Evolutionary conservation across 2,888 invertebrate genomes (phyloP), one percentile per base, ranked within the genome.

Genomic region (Pseudoips prasinana): DNA sequence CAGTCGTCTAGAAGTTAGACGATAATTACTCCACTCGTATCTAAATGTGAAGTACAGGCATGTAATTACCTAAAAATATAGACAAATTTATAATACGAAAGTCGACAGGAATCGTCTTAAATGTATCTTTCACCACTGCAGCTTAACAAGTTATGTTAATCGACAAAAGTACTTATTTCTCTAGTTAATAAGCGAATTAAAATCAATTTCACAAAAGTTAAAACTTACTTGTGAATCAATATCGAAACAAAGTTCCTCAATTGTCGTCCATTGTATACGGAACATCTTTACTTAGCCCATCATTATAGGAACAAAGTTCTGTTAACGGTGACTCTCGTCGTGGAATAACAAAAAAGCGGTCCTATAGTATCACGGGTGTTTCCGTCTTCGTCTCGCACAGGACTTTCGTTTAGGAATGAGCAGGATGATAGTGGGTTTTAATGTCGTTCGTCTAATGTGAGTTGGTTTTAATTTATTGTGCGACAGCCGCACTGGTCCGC

Each of bases 381-480:
- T 64, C 53, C 59, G 59, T 85, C 82, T 74, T 76, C 74, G 68
- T 86, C 79, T 62, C 57, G 40, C 77, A 33, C 50, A 56, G 65
- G 64, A 70, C 54, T 40, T 50, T 42, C 26, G 47, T 33, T 50
- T 55, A 64, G 57, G 79, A 71, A 64, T 45, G 76, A 86, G 75
- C 59, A 64, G 73, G 82, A 82, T 69, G 69, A 68, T 60, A 46
- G 64, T 64, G 51, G 51, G 73, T 77, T 80, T 79, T 71, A 75
- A 75, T 73, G 72, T 75, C 63, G 67, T 60, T 64, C 76, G 64
- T 71, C 69, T 78, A 81, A 81, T 78, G 77, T 71, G 77, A 81
- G 77, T 77, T 69, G 72, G 69, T 77, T 80, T 81, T 86, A 87
- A 87, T 87, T 87, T 86, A 87, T 86, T 62, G 81, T 73, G 75